Percentiles rank a stretch among this genome's conserved stretches.
Evolutionary conservation across 2,797 vertebrate genomes (phyloP).

Genomic region (Amphiprion clarkii): DNA sequence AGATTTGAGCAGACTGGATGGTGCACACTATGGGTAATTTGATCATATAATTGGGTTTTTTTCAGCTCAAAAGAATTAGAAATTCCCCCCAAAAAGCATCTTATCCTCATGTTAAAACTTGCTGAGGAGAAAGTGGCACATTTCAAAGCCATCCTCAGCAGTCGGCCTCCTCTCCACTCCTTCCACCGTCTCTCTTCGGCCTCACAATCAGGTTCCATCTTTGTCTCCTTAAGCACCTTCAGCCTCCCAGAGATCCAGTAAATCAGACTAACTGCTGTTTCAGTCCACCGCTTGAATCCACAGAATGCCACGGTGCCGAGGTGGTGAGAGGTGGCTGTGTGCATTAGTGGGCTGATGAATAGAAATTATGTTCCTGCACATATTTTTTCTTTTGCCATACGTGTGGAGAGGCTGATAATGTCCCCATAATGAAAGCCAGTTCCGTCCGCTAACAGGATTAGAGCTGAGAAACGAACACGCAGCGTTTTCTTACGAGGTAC

Average conservation of each 20-base stretch:
- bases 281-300: slow-evolving; percentile 11
- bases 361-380: slow-evolving; percentile 42
- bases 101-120: neutral
- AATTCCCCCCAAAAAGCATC: too few relatives aligned
- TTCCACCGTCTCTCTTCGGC: neutral
- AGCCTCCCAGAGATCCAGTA: slow-evolving; percentile 13
- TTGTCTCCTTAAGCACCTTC: slow-evolving; percentile 21
- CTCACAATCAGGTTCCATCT: neutral
- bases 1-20: neutral
- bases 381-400: slow-evolving; percentile 25
- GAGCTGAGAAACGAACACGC: slow-evolving; percentile 35
- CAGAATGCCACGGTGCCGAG: slow-evolving; percentile 14
- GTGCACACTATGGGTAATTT: neutral
- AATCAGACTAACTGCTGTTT: slow-evolving; percentile 30
- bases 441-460: slow-evolving; percentile 71
- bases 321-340: slow-evolving; percentile 15
- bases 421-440: slow-evolving; percentile 60
- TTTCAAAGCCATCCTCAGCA: neutral
- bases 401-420: slow-evolving; percentile 68
- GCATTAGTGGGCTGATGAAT: slow-evolving; percentile 36
- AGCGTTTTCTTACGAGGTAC: slow-evolving; percentile 55
- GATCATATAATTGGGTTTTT: neutral
- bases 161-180: too few relatives aligned
- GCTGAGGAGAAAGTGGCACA: neutral
- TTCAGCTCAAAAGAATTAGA: neutral